Percentiles rank a stretch among this genome's conserved stretches.
Conservation (phyloP, 2,888 invertebrate genomes). For the Amphimallon solstitiale region DNA sequence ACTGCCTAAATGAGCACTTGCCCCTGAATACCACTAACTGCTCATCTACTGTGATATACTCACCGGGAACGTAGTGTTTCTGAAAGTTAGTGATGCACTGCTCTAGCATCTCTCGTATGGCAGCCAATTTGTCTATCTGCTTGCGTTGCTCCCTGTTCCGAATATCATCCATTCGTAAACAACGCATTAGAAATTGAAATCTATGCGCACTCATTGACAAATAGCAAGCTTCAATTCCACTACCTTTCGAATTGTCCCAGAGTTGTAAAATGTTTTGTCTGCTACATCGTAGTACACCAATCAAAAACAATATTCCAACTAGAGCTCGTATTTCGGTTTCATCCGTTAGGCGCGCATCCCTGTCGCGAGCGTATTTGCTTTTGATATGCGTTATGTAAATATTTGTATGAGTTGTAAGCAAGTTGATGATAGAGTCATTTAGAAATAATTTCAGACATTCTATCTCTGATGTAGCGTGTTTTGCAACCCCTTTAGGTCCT, state of each 20-base stretch:
- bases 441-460: too few species aligned
- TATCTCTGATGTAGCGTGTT: too few species aligned
- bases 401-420: too few species aligned
- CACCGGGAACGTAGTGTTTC: conserved; percentile 44
- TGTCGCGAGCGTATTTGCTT: conserved; percentile 5
- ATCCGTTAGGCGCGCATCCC: conserved; percentile 10
- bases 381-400: too few species aligned
- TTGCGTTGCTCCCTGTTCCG: neutral
- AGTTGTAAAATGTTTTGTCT: conserved; percentile 12
- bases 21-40: conserved; percentile 45
- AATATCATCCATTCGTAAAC: conserved; percentile 18
- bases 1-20: conserved; percentile 39
- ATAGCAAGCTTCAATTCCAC: too few species aligned
- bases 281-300: conserved; percentile 6
- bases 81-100: conserved; percentile 47
- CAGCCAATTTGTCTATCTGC: conserved; percentile 15
- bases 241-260: conserved; percentile 4
- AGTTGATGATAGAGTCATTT: too few species aligned
- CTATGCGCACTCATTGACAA: conserved; percentile 18
- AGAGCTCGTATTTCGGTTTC: conserved; percentile 11
- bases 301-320: conserved; percentile 18
- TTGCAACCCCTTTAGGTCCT: too few species aligned
- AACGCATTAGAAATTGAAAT: conserved; percentile 22
- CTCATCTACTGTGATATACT: conserved; percentile 36
- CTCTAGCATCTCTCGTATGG: conserved; percentile 42